Base-by-base conservation (phyloP, 1,140 invertebrate species). In the Atta colombica region DNA sequence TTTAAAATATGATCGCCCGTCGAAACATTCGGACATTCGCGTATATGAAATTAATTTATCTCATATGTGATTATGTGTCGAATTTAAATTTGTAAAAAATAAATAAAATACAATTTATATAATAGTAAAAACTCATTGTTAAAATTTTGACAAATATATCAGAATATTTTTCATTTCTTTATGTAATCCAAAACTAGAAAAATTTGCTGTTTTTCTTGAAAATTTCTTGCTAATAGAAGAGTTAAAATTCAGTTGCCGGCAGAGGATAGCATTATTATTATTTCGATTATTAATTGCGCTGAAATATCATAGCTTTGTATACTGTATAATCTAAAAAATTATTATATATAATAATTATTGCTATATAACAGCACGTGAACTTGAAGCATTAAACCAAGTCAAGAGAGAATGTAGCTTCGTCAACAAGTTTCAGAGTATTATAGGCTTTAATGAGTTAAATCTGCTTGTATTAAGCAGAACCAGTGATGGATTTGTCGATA, bases 341-440 rank as follows among this genome's bases (percentile, higher is more conserved):
- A 25, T 25, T 25, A 25, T 25, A 25, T 25, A 25, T 25, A 14
- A 25, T 18, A 0, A 58, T 68, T 69, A 25, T n/a, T 69, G 21
- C 39, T 78, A 16, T 18, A 35, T 18, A n/a, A n/a, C 4, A 7
- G 25, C 45, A 14, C 6, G 35, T 21, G n/a, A 51, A 21, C n/a
- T 55, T 14, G 12, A 7, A 53, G 45, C 5, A 35, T 2, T 25
- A 6, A 39, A 25, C 6, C n/a, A 4, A 81, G 16, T 71, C 12
- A 45, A 31, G 16, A 60, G 16, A 60, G 7, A 28, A 25, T 6
- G 7, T 31, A 35, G 28, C 14, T 53, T 66, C 45, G 45, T 78
- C 49, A 14, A 55, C 31, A 80, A 81, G 49, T 81, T 65, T 81
- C 78, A n/a, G 35, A 21, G 21, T 28, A 81, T 71, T 81, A 45